Conservation (phyloP, 30 jellyfish, hydroid and myxozoan genomes). For the Haliclystus octoradiatus region DNA sequence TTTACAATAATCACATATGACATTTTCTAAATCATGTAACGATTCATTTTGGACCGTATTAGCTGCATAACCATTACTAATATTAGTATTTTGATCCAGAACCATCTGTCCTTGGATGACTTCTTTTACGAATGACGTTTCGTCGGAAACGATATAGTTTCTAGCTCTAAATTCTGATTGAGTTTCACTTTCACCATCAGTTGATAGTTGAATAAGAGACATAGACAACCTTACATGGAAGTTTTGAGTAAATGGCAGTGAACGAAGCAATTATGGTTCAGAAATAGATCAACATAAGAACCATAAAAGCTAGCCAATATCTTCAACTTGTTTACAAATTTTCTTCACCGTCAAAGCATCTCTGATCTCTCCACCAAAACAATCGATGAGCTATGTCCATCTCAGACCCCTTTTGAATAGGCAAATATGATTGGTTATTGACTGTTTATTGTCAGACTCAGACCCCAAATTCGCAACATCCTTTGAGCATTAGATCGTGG, state of each 20-base stretch:
- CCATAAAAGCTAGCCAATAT: too few relatives aligned
- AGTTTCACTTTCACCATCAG: too few relatives aligned
- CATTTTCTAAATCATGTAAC: not conserved
- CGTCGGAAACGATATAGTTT: not conserved
- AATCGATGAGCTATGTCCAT: conserved; percentile 3
- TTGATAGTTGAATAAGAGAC: too few relatives aligned
- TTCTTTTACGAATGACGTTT: not conserved
- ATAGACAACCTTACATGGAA: too few relatives aligned
- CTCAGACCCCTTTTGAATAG: too few relatives aligned
- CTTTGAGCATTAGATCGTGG: too few relatives aligned
- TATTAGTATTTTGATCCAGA: not conserved
- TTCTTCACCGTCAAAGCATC: not conserved
- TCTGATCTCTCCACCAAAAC: not conserved
- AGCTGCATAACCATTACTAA: not conserved
- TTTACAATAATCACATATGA: conserved; percentile 25
- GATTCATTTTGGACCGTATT: not conserved
- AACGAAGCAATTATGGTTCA: too few relatives aligned
- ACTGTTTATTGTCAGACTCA: too few relatives aligned
- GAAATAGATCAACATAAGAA: too few relatives aligned
- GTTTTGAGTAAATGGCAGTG: too few relatives aligned
- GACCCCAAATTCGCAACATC: too few relatives aligned
- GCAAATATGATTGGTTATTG: too few relatives aligned
- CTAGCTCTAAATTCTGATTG: not conserved
- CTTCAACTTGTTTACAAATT: not conserved
- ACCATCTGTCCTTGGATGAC: not conserved